Base-by-base conservation (phyloP, 2,888 invertebrate species). In the Drosophila prolongata region DNA sequence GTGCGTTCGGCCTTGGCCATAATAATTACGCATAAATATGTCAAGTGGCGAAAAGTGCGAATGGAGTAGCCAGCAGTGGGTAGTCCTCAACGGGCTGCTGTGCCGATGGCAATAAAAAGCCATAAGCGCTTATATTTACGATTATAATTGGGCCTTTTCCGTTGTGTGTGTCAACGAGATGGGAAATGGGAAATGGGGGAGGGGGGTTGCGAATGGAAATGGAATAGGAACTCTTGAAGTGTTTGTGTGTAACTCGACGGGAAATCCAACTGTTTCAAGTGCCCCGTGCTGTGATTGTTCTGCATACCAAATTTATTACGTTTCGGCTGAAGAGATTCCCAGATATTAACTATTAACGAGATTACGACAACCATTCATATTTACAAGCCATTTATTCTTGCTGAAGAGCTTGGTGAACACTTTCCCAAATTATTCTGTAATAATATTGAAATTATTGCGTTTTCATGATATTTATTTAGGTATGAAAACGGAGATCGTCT, bases 1-100 rank as follows among this genome's bases (percentile, higher is more conserved):
- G n/a, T 55, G 58, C 60, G 68, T 60, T 50, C 11, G 73, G 58
- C 68, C 73, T 71, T 86, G 72, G 60, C 75, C 68, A 66, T 50
- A 53, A 66, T 67, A 78, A 80, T 75, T 73, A 61, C 71, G 43
- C 73, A 81, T 87, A 82, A 74, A 85, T 76, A 70, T 88, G 89
- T 79, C 87, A 87, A 81, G 82, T 64, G 66, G 50, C 50, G 59
- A 55, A 60, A 58, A 47, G 50, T 58, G 54, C 47, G 60, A 80
- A 68, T 64, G 56, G 37, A 72, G 35, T 50, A 37, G 54, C 44
- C 46, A 71, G 24, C 68, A 5, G 50, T 61, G 60, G 53, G 42
- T 24, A 61, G 68, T 50, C 59, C 38, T 19, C 57, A 3, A 43
- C 37, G 38, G 35, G 60, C 56, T 65, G 75, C 60, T 67, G 65